A percentile compares a stretch with the other conserved stretches of the same genome.
Evolutionary conservation across 2,888 invertebrate genomes (phyloP).

Genomic region (Meghimatium bilineatum): DNA sequence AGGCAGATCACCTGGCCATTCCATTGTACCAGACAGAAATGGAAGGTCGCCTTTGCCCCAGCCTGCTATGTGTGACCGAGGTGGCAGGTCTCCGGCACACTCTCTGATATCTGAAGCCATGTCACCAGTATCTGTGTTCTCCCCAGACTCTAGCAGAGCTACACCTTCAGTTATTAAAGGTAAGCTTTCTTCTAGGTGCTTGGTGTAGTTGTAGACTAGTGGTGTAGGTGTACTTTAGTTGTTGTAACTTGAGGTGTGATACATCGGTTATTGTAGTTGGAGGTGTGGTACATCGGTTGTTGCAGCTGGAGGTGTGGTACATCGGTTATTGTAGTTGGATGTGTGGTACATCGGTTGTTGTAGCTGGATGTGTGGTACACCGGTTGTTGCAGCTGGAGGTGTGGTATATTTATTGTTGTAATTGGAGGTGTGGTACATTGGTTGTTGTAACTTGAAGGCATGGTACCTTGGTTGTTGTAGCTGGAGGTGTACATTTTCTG

Average conservation of each 20-base stretch:
- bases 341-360: too few species aligned
- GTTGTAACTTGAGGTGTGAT: too few species aligned
- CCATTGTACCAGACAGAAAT: constrained; percentile 10
- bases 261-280: too few species aligned
- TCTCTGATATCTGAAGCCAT: constrained; percentile 40
- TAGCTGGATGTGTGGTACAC: too few species aligned
- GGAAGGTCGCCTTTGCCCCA: constrained; percentile 28
- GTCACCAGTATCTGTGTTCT: constrained; percentile 41
- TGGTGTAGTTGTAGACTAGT: neutral
- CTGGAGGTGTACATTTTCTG: neutral
- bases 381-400: too few species aligned
- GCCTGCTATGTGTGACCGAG: constrained; percentile 5
- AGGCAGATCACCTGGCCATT: constrained; percentile 22
- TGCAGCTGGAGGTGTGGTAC: too few species aligned
- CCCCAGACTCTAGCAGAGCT: constrained; percentile 38
- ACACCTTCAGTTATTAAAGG: constrained; percentile 41
- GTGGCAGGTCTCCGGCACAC: constrained; percentile 38
- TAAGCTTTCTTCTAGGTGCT: neutral
- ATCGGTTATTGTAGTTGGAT: too few species aligned
- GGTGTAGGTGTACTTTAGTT: too few species aligned
- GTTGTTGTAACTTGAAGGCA: neutral
- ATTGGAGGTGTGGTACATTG: too few species aligned
- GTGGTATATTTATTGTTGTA: too few species aligned
- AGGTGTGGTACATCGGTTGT: too few species aligned
- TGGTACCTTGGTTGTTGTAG: neutral